Conservation (phyloP, 37 sponge, comb jelly and placozoan species). For the Haliclona indistincta region DNA sequence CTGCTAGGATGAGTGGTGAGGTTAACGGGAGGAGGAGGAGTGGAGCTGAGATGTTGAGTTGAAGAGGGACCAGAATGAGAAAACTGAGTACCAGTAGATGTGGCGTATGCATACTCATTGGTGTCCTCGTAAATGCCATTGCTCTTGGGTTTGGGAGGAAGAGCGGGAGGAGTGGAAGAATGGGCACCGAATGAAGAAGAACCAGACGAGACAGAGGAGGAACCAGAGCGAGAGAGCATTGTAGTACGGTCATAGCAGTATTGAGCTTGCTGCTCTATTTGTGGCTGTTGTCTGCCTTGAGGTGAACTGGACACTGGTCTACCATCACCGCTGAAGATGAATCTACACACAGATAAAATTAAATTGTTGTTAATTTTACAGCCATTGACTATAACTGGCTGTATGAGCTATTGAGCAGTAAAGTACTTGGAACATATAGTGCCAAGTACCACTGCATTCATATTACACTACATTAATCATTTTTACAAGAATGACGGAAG, state of each 20-base stretch:
- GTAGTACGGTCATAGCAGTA: too few relatives aligned
- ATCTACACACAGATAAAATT: slow-evolving; percentile 10
- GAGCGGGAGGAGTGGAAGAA: background rate
- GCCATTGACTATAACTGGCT: background rate
- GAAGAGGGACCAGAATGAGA: slow-evolving; percentile 7
- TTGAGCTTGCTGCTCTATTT: background rate
- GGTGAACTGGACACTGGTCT: slow-evolving; percentile 13
- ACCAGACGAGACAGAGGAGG: slow-evolving; percentile 13
- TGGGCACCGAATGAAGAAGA: background rate
- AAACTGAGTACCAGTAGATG: background rate
- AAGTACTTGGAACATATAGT: too few relatives aligned
- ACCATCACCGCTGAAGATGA: slow-evolving; percentile 52
- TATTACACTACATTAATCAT: too few relatives aligned
- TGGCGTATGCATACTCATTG: background rate
- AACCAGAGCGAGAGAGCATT: background rate
- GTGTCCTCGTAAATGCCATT: background rate
- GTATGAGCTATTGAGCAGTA: background rate
- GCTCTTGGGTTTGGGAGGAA: background rate
- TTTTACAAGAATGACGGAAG: too few relatives aligned
- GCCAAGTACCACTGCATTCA: too few relatives aligned
- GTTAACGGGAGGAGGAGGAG: slow-evolving; percentile 40
- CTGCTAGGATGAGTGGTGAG: slow-evolving; percentile 37
- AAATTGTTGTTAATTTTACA: background rate
- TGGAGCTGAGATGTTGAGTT: background rate
- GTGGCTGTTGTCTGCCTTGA: background rate